Base-by-base conservation (phyloP, 2,113 vertebrate species). In the Cyprinodon tularosa region DNA sequence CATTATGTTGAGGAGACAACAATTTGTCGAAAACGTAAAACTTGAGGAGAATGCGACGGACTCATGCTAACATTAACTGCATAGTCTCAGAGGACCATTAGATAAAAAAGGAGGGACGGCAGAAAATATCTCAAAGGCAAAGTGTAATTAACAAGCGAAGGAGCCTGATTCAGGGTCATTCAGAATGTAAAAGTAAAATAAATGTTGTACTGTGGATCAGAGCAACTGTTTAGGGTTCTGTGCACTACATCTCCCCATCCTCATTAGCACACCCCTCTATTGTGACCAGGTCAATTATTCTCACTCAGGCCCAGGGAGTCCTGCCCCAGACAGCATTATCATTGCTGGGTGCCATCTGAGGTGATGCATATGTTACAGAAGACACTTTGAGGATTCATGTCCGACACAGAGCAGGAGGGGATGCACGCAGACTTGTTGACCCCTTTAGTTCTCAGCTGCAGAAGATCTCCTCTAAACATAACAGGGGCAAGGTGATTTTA, bases 251-350 rank as follows among this genome's bases (percentile, higher is more conserved):
- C 60, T 59, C 12, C 77, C 78, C 70, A 20, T 82, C 80, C 81
- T 88, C 89, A 88, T 90, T 84, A 86, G 29, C 45, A 88, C 85
- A 71, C 47, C 20, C 12, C 74, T 73, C 61, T 60, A 65, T 72
- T 12, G 59, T 53, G 76, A 86, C 85, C 81, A 3, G 59, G 44
- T 76, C 77, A 91, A 93, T 90, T 94, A 93, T 93, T 94, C 91
- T 90, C 84, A 80, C 90, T 93, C 91, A 93, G 86, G 90, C 78
- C 75, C 81, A 17, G 15, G 36, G 66, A 83, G 84, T 84, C 89
- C 77, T 75, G 78, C 69, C 84, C 78, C 62, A 75, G 68, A 90
- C 82, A 74, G 76, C 85, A 81, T 88, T 74, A 86, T 68, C 75
- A 66, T 86, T 82, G 65, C 75, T 83, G 63, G 84, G 82, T 76